Conservation (phyloP, 2,113 vertebrate species). For the Athene noctua region DNA sequence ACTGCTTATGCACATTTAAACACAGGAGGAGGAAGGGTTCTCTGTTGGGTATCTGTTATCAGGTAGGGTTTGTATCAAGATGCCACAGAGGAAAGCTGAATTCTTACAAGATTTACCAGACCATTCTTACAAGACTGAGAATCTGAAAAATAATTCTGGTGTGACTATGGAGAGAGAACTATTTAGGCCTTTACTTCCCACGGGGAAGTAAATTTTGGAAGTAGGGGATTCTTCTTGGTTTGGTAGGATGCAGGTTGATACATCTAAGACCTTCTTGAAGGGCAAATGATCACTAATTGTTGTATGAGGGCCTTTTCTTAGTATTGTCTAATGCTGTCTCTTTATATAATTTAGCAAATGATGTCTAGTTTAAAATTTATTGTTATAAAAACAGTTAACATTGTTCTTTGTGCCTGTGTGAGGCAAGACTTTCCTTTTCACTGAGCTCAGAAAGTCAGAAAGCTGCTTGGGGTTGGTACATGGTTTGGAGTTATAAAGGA, state of each 20-base stretch:
- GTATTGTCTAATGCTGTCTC: not conserved
- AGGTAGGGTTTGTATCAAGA: not conserved
- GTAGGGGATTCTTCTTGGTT: not conserved
- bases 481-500: not conserved
- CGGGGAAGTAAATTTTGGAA: not conserved
- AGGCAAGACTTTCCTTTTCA: not conserved
- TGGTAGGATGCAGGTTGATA: not conserved
- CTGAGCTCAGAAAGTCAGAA: not conserved
- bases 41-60: not conserved
- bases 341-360: not conserved
- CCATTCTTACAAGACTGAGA: not conserved
- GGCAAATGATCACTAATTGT: not conserved
- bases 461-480: not conserved
- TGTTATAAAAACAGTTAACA: not conserved
- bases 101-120: not conserved
- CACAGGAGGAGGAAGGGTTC: not conserved
- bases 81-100: not conserved
- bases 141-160: not conserved
- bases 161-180: not conserved
- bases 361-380: not conserved
- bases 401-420: not conserved
- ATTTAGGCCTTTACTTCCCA: not conserved
- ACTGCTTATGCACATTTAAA: not conserved
- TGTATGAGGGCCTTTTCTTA: not conserved
- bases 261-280: not conserved